Percentiles rank a stretch among this genome's conserved stretches.
Evolutionary conservation across 2,797 vertebrate genomes (phyloP).

Genomic region (Manis pentadactyla): DNA sequence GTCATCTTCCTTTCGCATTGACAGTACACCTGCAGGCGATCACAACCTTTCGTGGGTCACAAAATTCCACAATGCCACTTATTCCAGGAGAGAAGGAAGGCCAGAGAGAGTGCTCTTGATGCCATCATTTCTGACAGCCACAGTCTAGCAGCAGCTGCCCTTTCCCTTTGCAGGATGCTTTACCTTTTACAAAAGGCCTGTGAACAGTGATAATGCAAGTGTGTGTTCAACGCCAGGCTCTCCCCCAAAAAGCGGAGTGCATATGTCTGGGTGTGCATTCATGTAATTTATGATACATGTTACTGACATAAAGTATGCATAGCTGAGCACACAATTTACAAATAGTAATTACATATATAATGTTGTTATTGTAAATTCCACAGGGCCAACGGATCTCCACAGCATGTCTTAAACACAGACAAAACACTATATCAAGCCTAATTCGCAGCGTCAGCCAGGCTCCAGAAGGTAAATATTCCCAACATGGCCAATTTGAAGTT

Average conservation of each 20-base stretch:
- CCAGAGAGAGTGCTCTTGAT: not conserved
- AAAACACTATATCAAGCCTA: not conserved
- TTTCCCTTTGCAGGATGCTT: not conserved
- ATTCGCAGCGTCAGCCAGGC: not conserved
- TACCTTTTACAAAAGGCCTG: slow-evolving; percentile 12
- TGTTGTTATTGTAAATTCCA: not conserved
- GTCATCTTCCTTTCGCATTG: not conserved
- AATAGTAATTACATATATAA: not conserved
- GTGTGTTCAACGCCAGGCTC: not conserved
- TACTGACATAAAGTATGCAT: not conserved
- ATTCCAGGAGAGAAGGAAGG: not conserved
- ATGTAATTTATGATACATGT: not conserved
- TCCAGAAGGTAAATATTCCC: not conserved
- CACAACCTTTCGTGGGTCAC: not conserved
- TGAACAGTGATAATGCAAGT: not conserved
- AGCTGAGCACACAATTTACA: not conserved
- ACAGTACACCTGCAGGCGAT: not conserved
- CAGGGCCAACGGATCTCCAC: not conserved
- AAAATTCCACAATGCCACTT: not conserved
- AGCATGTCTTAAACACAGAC: not conserved
- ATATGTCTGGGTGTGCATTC: not conserved
- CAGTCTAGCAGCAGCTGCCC: not conserved
- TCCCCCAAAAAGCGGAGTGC: not conserved
- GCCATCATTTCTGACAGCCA: not conserved
- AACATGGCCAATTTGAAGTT: not conserved